Evolutionary conservation across 2,797 vertebrate species (phyloP).

Genomic region (Pangasius sanitwongsei): DNA sequence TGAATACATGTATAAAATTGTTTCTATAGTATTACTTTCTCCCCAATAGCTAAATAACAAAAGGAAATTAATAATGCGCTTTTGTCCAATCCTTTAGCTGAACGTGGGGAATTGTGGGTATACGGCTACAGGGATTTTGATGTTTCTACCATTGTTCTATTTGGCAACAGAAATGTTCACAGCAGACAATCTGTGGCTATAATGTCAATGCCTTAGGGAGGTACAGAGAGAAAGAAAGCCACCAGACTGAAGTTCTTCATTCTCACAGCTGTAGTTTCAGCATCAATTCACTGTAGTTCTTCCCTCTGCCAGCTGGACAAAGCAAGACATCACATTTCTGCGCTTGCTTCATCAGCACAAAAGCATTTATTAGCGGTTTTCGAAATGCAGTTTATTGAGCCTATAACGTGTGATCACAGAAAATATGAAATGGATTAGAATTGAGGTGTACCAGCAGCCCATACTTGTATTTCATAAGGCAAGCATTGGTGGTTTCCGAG

Average conservation of each 20-base stretch:
- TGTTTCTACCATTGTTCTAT: not conserved
- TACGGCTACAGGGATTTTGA: constrained; percentile 67
- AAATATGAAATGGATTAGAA: not conserved
- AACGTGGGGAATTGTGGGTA: constrained; percentile 61
- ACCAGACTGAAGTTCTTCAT: constrained; percentile 35
- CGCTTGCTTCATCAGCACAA: constrained; percentile 10
- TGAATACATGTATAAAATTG: not conserved
- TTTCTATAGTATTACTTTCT: not conserved
- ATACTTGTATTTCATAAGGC: not conserved
- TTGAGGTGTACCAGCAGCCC: not conserved
- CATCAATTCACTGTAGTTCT: constrained; percentile 23
- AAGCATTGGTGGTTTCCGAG: not conserved
- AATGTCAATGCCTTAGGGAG: constrained; percentile 45
- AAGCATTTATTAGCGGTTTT: not conserved
- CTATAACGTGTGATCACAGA: not conserved
- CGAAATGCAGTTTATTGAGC: not conserved
- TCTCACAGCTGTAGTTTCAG: constrained; percentile 52
- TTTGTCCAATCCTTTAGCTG: constrained; percentile 19
- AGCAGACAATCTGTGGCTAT: constrained; percentile 53
- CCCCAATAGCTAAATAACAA: not conserved
- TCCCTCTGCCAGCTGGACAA: constrained; percentile 20
- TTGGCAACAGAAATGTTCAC: constrained; percentile 31
- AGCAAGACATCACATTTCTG: not conserved
- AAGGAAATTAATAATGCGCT: constrained; percentile 22
- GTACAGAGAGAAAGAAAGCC: not conserved